Conservation (phyloP, 2,797 vertebrate species). For the Scleropages formosus region DNA sequence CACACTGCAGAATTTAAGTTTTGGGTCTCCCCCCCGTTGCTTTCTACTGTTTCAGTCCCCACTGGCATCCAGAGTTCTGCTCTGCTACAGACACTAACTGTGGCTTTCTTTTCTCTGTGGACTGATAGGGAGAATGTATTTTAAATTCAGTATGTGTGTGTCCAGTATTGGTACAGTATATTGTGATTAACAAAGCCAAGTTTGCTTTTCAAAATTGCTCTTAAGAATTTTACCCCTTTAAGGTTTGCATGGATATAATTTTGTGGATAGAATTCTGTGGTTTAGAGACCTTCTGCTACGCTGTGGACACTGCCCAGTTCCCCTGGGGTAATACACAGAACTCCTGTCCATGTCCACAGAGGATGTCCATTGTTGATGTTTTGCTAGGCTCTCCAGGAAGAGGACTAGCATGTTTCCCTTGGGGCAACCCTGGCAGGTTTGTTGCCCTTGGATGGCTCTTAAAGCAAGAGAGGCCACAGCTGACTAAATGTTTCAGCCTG, state of each 20-base stretch:
- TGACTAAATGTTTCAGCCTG: slow-evolving; percentile 10
- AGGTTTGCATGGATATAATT: not conserved
- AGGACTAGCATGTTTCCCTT: not conserved
- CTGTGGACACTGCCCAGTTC: not conserved
- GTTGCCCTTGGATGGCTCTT: not conserved
- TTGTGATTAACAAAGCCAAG: not conserved
- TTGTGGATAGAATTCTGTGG: too few relatives aligned
- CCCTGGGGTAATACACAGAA: not conserved
- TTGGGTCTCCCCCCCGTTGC: not conserved
- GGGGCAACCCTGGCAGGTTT: not conserved
- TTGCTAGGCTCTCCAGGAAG: not conserved
- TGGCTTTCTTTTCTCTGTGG: not conserved
- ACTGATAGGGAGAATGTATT: not conserved
- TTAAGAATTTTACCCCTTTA: not conserved
- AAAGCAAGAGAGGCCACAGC: slow-evolving; percentile 1
- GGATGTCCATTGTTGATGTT: not conserved
- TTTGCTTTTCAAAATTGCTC: not conserved
- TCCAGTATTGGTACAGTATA: not conserved
- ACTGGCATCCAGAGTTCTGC: too few relatives aligned
- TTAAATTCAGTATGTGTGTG: not conserved
- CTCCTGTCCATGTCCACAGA: not conserved
- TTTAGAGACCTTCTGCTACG: not conserved
- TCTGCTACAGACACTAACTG: too few relatives aligned
- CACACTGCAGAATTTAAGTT: not conserved
- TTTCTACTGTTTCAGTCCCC: too few relatives aligned